A percentile compares a stretch with the other conserved stretches of the same genome.
Evolutionary conservation across 2,888 invertebrate genomes (phyloP).

Genomic region (Lydus trimaculatus): DNA sequence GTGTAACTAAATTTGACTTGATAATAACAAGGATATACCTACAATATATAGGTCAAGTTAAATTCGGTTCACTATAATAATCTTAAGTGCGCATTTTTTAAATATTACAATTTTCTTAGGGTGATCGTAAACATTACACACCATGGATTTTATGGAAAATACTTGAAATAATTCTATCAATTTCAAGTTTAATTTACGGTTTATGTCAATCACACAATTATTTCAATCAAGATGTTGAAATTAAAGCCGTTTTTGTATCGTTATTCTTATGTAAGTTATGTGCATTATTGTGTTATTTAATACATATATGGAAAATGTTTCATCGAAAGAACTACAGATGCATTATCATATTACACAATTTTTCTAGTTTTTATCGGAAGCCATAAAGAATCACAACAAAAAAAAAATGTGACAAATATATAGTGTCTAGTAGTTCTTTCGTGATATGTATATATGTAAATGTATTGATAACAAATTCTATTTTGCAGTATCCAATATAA

Average conservation of each 20-base stretch:
- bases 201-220: not conserved
- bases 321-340: not conserved
- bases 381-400: no score
- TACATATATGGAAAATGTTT: not conserved
- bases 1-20: no score
- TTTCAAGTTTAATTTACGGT: not conserved
- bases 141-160: conserved; percentile 8
- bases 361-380: no score
- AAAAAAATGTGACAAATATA: no score
- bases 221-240: not conserved
- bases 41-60: not conserved
- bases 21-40: no score
- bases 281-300: not conserved
- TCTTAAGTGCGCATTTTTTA: not conserved
- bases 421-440: no score
- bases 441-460: not conserved
- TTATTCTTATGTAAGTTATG: not conserved
- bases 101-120: not conserved
- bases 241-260: not conserved
- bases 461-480: not conserved
- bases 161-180: not conserved
- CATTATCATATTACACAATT: no score
- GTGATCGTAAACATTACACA: conserved; percentile 14
- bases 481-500: not conserved
- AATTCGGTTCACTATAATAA: not conserved